A percentile compares a stretch with the other conserved stretches of the same genome.
These are phyloP conservation scores for Athalia rosae DNA, from an alignment of 2,888 invertebrate species.

Conservation along the genomic window DNA sequence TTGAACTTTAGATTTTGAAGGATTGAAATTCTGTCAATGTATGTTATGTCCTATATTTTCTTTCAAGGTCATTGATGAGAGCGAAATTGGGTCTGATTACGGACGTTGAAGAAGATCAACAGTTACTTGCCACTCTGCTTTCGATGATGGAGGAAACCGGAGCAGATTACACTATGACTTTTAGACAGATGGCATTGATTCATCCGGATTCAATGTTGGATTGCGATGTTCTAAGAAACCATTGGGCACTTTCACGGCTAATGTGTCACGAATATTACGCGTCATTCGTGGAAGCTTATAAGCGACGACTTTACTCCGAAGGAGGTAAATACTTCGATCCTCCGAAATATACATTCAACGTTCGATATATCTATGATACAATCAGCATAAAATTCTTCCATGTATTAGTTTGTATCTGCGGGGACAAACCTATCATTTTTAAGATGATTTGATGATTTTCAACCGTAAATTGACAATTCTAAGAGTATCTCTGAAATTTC, in stretches of 20 bases:
- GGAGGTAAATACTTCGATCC: constrained; percentile 46
- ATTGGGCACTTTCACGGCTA: constrained; percentile 76
- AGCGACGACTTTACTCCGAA: constrained; percentile 67
- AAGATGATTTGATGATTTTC: too few species aligned
- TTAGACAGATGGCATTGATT: constrained; percentile 77
- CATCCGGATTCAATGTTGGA: constrained; percentile 72
- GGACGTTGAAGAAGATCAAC: constrained; percentile 75
- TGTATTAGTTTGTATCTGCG: too few species aligned
- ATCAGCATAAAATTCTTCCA: too few species aligned
- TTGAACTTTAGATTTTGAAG: constrained; percentile 13
- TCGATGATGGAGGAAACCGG: constrained; percentile 80
- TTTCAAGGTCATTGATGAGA: constrained; percentile 73
- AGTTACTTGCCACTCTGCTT: constrained; percentile 76
- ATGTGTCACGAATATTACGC: constrained; percentile 74
- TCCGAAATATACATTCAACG: too few species aligned
- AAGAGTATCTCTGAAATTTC: too few species aligned
- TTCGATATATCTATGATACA: too few species aligned
- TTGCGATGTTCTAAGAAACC: constrained; percentile 70
- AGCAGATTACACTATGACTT: constrained; percentile 80
- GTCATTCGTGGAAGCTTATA: constrained; percentile 75
- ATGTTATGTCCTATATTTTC: too few species aligned
- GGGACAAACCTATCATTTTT: too few species aligned
- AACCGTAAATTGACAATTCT: too few species aligned
- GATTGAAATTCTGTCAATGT: background rate
- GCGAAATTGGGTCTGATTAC: constrained; percentile 77